Evolutionary conservation across 2,113 vertebrate species (phyloP).

Genomic region (Cacatua alba): DNA sequence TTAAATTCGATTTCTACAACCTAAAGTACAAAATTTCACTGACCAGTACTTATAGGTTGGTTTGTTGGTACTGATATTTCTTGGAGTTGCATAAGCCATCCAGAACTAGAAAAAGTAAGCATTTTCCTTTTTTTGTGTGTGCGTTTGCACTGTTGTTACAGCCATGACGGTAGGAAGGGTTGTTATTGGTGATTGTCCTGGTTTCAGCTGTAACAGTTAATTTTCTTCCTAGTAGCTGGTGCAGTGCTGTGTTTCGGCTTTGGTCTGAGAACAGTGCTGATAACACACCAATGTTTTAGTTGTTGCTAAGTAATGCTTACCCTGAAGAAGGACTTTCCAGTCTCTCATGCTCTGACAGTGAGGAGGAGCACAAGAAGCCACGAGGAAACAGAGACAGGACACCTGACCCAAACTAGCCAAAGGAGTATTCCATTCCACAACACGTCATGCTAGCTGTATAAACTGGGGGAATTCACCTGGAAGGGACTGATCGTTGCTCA

Average conservation of each 20-base stretch:
- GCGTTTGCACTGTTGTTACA: not conserved
- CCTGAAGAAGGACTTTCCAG: not conserved
- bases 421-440: not conserved
- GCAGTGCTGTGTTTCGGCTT: not conserved
- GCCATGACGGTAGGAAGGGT: not conserved
- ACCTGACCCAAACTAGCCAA: not conserved
- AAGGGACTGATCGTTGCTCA: not conserved
- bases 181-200: not conserved
- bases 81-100: fast-evolving
- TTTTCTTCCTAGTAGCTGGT: not conserved
- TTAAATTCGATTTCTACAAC: not conserved
- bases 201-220: not conserved
- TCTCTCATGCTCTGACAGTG: not conserved
- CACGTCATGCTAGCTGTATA: not conserved
- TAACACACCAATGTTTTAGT: not conserved
- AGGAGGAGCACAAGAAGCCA: not conserved
- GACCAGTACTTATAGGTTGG: fast-evolving
- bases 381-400: not conserved
- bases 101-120: not conserved
- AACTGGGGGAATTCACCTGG: not conserved
- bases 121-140: not conserved
- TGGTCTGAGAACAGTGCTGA: not conserved
- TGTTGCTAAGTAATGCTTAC: not conserved
- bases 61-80: not conserved
- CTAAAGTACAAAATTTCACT: not conserved